A percentile compares a stretch with the other conserved stretches of the same genome.
Evolutionary conservation across 2,888 invertebrate genomes (phyloP).

Genomic region (Acheta domesticus): DNA sequence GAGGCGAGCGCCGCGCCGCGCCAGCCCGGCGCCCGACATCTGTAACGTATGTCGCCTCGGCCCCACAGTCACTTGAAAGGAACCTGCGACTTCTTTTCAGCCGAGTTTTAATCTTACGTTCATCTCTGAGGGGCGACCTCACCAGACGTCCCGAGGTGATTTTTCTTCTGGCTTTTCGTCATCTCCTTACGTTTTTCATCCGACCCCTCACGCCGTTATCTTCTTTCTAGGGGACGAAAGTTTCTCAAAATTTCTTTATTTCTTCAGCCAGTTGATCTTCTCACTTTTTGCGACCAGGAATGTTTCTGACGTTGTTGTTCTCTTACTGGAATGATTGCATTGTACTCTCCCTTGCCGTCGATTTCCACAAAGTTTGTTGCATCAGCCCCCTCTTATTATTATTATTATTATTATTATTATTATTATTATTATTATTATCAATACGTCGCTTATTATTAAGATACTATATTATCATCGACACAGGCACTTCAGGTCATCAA

Average conservation of each 20-base stretch:
- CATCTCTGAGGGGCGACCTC: conserved; percentile 8
- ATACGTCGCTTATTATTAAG: too few relatives aligned
- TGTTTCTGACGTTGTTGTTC: too few relatives aligned
- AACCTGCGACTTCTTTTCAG: not conserved
- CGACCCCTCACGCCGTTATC: not conserved
- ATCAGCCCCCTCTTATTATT: too few relatives aligned
- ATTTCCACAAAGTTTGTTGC: too few relatives aligned
- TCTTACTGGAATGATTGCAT: too few relatives aligned
- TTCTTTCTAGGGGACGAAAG: not conserved
- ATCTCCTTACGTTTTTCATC: not conserved
- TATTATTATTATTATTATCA: too few relatives aligned
- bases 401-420: too few relatives aligned
- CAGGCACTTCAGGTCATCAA: too few relatives aligned
- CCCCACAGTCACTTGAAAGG: not conserved
- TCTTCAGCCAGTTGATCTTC: too few relatives aligned
- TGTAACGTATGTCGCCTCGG: not conserved
- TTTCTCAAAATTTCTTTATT: not conserved
- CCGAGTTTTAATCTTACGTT: not conserved
- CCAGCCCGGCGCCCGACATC: not conserved
- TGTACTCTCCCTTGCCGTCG: too few relatives aligned
- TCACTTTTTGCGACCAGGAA: too few relatives aligned
- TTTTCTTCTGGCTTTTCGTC: conserved; percentile 18
- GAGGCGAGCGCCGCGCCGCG: not conserved
- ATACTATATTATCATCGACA: too few relatives aligned
- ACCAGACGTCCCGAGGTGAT: conserved; percentile 18